Evolutionary conservation across 1,140 invertebrate species (phyloP).

Genomic region (Gryllus bimaculatus): DNA sequence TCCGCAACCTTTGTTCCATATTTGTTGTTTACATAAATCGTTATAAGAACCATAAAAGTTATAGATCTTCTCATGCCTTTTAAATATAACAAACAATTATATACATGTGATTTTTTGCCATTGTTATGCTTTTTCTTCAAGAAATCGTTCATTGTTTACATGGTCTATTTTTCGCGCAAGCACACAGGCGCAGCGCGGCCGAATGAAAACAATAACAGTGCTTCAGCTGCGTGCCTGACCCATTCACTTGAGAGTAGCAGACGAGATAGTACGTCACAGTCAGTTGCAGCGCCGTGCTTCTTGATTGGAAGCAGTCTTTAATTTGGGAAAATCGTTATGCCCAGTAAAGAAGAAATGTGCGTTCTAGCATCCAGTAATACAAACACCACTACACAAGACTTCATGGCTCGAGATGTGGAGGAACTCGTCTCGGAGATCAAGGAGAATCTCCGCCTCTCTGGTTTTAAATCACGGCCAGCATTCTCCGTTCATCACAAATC

Average conservation of each 20-base stretch:
- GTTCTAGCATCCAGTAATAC: constrained; percentile 24
- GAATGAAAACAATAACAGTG: constrained; percentile 28
- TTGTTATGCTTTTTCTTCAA: background rate
- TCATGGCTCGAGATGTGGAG: constrained; percentile 47
- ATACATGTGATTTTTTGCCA: background rate
- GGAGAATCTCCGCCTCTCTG: constrained; percentile 50
- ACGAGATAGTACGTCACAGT: background rate
- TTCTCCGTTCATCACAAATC: constrained; percentile 35
- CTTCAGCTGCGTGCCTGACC: constrained; percentile 22
- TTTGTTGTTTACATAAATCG: constrained; percentile 21
- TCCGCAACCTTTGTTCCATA: constrained; percentile 26
- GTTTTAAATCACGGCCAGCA: constrained; percentile 37
- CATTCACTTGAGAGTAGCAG: constrained; percentile 23
- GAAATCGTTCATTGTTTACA: constrained; percentile 23
- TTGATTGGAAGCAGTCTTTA: background rate
- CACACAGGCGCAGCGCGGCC: constrained; percentile 14
- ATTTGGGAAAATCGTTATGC: constrained; percentile 26
- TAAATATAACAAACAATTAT: background rate
- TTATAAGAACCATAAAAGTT: background rate
- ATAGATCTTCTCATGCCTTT: background rate
- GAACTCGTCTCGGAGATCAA: constrained; percentile 59
- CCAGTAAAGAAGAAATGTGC: constrained; percentile 32
- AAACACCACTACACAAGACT: constrained; percentile 31
- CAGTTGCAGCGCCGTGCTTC: background rate
- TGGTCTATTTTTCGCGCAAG: constrained; percentile 23